phyloP scores from a whole-genome alignment of 2,113 vertebrate species.

The Scomber japonicus region DNA sequence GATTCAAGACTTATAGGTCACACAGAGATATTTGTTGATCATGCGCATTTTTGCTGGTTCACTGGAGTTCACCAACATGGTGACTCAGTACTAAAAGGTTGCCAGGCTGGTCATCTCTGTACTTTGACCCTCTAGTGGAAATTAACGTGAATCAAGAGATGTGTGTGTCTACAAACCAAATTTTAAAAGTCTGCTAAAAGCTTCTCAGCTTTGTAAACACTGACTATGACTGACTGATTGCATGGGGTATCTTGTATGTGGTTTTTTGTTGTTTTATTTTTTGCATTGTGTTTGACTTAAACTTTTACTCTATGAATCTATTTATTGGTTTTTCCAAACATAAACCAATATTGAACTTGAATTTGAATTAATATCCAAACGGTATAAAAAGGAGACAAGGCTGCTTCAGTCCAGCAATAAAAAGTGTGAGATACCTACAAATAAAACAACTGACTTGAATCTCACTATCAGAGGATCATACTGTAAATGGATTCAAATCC shows the following conservation, averaged over 20 bases:
- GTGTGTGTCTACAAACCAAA: not conserved
- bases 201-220: too few relatives aligned
- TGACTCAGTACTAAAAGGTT: conserved; percentile 7
- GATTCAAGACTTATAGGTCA: not conserved
- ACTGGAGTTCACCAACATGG: not conserved
- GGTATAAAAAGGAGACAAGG: not conserved
- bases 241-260: too few relatives aligned
- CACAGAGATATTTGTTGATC: conserved; percentile 4
- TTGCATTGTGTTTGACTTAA: not conserved
- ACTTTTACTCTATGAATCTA: not conserved
- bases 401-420: not conserved
- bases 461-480: too few relatives aligned
- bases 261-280: too few relatives aligned
- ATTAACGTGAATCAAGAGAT: not conserved
- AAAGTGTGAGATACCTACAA: not conserved
- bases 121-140: conserved; percentile 4
- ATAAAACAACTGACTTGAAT: not conserved
- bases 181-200: too few relatives aligned
- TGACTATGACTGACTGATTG: too few relatives aligned
- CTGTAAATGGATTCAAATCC: not conserved
- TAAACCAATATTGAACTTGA: too few relatives aligned
- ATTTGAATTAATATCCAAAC: too few relatives aligned
- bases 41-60: not conserved
- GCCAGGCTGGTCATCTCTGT: not conserved
- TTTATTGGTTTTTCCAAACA: not conserved